Evolutionary conservation across 2,888 invertebrate species (phyloP).

Genomic region (Dinocampus coccinellae): DNA sequence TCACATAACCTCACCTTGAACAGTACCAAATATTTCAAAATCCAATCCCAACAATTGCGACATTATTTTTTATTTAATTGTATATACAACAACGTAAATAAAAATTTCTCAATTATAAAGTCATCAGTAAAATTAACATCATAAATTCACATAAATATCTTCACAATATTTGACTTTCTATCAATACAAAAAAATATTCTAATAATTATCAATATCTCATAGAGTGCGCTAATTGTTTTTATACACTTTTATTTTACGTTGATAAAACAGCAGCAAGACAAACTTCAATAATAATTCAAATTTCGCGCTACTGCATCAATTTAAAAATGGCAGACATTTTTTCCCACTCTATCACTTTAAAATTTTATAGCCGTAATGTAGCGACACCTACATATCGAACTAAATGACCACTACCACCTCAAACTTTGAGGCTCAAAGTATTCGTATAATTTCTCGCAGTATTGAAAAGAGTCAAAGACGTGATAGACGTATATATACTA

Average conservation of each 20-base stretch:
- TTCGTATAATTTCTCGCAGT: slow-evolving; percentile 3
- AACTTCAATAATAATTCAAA: not conserved
- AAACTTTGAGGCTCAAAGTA: not conserved
- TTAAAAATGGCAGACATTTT: not conserved
- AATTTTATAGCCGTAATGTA: not conserved
- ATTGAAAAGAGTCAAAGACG: slow-evolving; percentile 18
- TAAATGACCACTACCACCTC: not conserved
- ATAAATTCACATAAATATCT: no score
- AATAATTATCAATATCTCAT: no score
- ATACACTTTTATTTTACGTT: not conserved
- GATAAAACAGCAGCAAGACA: not conserved
- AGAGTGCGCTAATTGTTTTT: not conserved
- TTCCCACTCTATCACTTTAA: not conserved
- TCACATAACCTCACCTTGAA: slow-evolving; percentile 59
- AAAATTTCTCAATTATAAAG: no score
- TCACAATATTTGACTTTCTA: no score
- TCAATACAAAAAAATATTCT: no score
- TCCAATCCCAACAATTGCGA: slow-evolving; percentile 59
- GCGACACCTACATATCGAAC: not conserved
- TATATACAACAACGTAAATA: no score
- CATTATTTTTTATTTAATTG: slow-evolving; percentile 45
- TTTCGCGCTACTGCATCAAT: not conserved
- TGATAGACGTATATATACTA: not conserved
- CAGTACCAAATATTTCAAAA: slow-evolving; percentile 67
- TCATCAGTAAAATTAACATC: no score